Base-by-base conservation (phyloP, 1,140 invertebrate species). In the Babylonia areolata region DNA sequence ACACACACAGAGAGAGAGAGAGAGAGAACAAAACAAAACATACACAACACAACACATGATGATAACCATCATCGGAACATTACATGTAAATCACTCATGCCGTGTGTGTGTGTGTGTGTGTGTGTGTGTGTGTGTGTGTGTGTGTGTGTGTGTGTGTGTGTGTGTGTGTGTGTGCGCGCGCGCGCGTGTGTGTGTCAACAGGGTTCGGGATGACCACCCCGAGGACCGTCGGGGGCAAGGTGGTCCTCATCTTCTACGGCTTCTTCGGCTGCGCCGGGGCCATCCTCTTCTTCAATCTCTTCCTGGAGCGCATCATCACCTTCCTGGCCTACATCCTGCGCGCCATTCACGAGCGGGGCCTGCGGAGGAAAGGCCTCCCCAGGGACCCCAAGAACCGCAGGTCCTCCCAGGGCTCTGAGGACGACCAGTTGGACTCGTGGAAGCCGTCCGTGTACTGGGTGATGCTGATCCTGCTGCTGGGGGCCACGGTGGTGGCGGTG, bases 371-470 rank as follows among this genome's bases (percentile, higher is more conserved):
- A 88, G 89, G 92, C 69, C 54, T 90, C 33, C 54, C 90, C 28
- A 88, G 89, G 78, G 87, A 89, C 73, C 89, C 71, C 71, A 78
- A 90, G 77, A 89, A 92, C 69, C 73, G 93, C 9, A 79, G 92
- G 54, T 87, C 90, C 39, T 91, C 92, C 6, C 88, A 90, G 11
- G 92, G 91, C 12, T 89, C 90, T 0, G 95, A 95, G 17, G 95
- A 95, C 81, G 94, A 95, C 81, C 89, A 90, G 80, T 80, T 94
- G 54, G 91, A 93, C 87, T 90, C 92, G 40, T 97, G 96, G 96
- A 96, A 97, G 89, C 96, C 96, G 0, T 96, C 96, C 39, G 96
- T 97, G 0, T 96, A 96, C 90, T 96, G 96, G 95, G 96, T 97
- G 2, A 96, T 97, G 95, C 91, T 96, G 11, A 96, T 95, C 89